phyloP scores from a whole-genome alignment of 2,113 vertebrate species.

The Apteryx owenii region DNA sequence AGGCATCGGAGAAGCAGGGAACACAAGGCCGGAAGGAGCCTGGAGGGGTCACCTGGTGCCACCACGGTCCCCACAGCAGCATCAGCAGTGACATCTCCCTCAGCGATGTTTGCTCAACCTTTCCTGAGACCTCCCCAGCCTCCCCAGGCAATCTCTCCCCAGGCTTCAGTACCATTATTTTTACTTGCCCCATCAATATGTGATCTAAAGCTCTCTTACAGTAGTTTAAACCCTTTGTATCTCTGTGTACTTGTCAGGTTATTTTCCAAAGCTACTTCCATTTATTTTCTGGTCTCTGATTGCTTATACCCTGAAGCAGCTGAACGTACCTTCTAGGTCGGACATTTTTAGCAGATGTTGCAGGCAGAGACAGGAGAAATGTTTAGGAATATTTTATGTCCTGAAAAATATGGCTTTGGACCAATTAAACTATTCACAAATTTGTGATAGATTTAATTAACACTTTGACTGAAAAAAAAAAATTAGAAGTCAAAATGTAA shows the following conservation, averaged over 20 bases:
- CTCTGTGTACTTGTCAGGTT: not conserved
- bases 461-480: not conserved
- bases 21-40: not conserved
- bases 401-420: not conserved
- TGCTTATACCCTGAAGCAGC: not conserved
- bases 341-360: not conserved
- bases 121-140: rapidly evolving
- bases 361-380: not conserved
- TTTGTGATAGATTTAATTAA: not conserved
- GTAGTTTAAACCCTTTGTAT: not conserved
- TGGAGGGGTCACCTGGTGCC: not conserved
- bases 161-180: not conserved
- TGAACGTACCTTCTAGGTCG: not conserved
- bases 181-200: not conserved
- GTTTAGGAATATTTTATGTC: not conserved
- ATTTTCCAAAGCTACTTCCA: not conserved
- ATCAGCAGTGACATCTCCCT: not conserved
- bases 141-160: not conserved
- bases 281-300: not conserved
- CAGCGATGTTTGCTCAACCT: not conserved
- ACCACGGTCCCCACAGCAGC: too few relatives aligned
- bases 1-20: not conserved
- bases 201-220: not conserved
- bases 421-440: not conserved
- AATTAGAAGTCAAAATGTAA: not conserved